Evolutionary conservation across 2,888 invertebrate species (phyloP).

Genomic region (Troides oblongomaculatus): DNA sequence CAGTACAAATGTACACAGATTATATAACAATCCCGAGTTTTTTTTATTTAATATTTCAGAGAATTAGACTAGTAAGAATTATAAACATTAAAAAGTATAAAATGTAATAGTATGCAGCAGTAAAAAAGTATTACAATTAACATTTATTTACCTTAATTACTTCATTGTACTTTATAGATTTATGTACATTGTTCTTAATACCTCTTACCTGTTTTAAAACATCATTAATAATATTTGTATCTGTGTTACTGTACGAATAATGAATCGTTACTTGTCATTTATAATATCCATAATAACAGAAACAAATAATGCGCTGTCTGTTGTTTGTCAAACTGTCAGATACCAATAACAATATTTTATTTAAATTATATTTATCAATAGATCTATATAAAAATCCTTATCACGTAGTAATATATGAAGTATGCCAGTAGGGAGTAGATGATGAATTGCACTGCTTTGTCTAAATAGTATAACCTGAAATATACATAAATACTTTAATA

Average conservation of each 20-base stretch:
- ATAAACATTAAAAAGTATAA: background rate
- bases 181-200: background rate
- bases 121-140: background rate
- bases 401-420: conserved; percentile 46
- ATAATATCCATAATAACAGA: background rate
- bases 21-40: background rate
- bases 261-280: background rate
- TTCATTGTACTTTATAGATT: background rate
- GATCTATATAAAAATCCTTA: conserved; percentile 32
- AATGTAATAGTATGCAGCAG: background rate
- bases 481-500: background rate
- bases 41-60: background rate
- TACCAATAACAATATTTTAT: background rate
- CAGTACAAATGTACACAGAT: background rate
- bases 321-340: background rate
- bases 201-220: background rate
- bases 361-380: background rate
- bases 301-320: background rate
- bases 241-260: background rate
- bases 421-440: conserved; percentile 46
- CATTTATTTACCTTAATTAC: background rate
- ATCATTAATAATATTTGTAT: background rate
- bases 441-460: conserved; percentile 52
- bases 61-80: background rate
- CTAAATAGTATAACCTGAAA: conserved; percentile 76